These are phyloP conservation scores for Lucilia cuprina DNA, from an alignment of 1,140 invertebrate genomes.

Conservation along the genomic window DNA sequence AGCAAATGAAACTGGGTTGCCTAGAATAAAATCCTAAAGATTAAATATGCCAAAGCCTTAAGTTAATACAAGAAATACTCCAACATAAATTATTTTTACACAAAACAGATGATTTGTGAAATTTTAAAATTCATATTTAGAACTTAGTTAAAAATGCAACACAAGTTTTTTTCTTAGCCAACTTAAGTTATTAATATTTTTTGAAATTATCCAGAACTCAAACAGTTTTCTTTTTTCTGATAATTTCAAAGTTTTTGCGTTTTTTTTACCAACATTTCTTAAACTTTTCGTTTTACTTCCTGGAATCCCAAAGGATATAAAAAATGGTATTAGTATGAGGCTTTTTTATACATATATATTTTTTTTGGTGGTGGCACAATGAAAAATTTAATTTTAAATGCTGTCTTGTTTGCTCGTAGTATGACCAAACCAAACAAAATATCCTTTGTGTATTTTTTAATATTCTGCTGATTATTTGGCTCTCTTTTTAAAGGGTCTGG, in stretches of 20 bases:
- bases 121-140: no score
- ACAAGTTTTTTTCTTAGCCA: no score
- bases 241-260: neutral
- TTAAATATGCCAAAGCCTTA: no score
- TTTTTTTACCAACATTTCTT: neutral
- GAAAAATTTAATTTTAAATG: constrained; percentile 13
- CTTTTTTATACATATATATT: neutral
- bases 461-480: neutral
- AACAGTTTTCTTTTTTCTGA: neutral
- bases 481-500: neutral
- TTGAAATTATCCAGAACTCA: neutral
- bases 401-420: neutral
- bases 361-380: neutral
- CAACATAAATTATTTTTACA: no score
- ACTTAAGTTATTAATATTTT: no score
- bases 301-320: neutral
- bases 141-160: no score
- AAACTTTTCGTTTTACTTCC: neutral
- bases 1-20: no score
- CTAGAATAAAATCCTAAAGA: no score
- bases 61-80: no score
- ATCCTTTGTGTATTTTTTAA: neutral
- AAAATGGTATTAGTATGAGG: neutral
- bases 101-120: no score
- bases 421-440: neutral